Conservation (phyloP, 2,888 invertebrate genomes). For the Aphodius sticticus region DNA sequence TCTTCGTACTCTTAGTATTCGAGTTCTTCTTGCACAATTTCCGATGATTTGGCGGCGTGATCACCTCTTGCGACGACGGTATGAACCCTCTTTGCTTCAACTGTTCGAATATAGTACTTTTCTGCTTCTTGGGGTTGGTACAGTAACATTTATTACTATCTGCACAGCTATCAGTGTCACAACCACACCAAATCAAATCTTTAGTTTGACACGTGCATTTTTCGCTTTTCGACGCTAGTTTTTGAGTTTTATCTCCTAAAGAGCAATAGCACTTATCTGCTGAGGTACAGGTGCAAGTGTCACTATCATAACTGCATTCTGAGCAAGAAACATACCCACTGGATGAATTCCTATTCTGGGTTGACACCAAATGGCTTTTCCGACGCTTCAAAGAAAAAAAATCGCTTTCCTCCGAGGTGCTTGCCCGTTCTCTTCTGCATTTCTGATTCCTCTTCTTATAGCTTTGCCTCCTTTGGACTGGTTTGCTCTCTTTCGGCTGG, state of each 20-base stretch:
- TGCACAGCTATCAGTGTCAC: slow-evolving; percentile 86
- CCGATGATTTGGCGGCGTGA: slow-evolving; percentile 47
- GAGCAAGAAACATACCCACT: slow-evolving; percentile 85
- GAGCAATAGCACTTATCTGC: slow-evolving; percentile 90
- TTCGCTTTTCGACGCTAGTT: slow-evolving; percentile 52
- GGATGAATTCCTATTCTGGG: slow-evolving; percentile 60
- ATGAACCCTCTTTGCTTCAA: slow-evolving; percentile 63
- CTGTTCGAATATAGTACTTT: slow-evolving; percentile 61
- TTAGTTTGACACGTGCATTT: slow-evolving; percentile 73
- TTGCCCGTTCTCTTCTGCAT: slow-evolving; percentile 47
- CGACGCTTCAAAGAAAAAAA: slow-evolving; percentile 58
- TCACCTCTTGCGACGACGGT: slow-evolving; percentile 51
- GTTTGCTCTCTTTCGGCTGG: slow-evolving; percentile 63
- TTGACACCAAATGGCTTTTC: slow-evolving; percentile 40
- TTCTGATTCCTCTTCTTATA: slow-evolving; percentile 49
- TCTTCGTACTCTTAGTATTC: slow-evolving; percentile 58
- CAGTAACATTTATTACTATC: slow-evolving; percentile 91
- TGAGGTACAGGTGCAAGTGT: slow-evolving; percentile 78
- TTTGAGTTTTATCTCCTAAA: slow-evolving; percentile 64
- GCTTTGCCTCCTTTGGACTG: slow-evolving; percentile 47
- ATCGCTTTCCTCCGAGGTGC: slow-evolving; percentile 62
- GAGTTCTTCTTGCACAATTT: slow-evolving; percentile 57
- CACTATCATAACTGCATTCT: slow-evolving; percentile 86
- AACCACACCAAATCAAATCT: slow-evolving; percentile 71
- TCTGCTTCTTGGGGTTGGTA: slow-evolving; percentile 50